Percentiles rank a stretch among this genome's conserved stretches.
These are phyloP conservation scores for Furnarius figulus DNA, from an alignment of 2,113 vertebrate species.

Conservation along the genomic window DNA sequence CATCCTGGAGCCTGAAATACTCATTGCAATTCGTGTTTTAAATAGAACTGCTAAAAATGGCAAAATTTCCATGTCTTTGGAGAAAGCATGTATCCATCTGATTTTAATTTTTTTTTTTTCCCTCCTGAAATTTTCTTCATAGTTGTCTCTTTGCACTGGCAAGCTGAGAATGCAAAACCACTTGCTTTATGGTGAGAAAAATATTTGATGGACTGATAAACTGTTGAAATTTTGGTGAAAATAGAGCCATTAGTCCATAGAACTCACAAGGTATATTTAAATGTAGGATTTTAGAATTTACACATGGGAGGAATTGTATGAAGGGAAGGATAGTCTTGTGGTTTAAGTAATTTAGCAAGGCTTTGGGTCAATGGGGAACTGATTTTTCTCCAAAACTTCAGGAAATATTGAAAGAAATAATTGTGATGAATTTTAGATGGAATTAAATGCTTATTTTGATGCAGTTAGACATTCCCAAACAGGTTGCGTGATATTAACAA, in stretches of 20 bases:
- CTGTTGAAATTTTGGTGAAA: neutral
- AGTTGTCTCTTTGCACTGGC: neutral
- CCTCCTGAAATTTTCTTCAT: neutral
- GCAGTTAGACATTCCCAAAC: neutral
- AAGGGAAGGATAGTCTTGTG: neutral
- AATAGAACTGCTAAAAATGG: slow-evolving; percentile 56
- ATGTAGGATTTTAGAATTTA: neutral
- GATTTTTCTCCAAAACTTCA: neutral
- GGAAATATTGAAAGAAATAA: neutral
- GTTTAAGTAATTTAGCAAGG: neutral
- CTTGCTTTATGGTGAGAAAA: neutral
- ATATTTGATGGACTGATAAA: neutral
- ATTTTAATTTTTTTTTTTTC: neutral
- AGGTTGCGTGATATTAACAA: neutral
- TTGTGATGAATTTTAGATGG: neutral
- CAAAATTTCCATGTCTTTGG: slow-evolving; percentile 45
- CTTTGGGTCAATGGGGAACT: neutral
- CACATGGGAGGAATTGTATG: neutral
- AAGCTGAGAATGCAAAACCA: neutral
- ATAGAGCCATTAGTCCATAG: neutral
- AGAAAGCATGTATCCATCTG: slow-evolving; percentile 5
- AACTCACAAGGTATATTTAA: neutral
- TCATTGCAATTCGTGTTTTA: slow-evolving; percentile 33
- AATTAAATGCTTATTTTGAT: neutral
- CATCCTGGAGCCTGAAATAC: slow-evolving; percentile 42